A percentile compares a stretch with the other conserved stretches of the same genome.
phyloP scores from a whole-genome alignment of 1,140 invertebrate genomes.

The Aphelenchoides fujianensis region DNA sequence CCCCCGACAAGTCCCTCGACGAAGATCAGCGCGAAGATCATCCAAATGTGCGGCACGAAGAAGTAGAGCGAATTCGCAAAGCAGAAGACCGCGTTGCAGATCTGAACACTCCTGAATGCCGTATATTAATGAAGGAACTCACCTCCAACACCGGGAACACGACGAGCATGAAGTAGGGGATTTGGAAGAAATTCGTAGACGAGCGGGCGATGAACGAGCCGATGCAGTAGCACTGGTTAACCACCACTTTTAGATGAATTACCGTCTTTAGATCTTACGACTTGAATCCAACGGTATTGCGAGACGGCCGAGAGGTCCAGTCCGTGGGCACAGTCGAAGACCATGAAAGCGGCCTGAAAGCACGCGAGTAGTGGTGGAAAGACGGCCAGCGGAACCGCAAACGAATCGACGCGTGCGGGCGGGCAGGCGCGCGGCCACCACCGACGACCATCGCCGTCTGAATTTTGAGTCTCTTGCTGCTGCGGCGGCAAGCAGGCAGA shows the following conservation, averaged over 20 bases:
- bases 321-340: conserved; percentile 46
- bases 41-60: conserved; percentile 28
- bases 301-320: conserved; percentile 67
- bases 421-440: no score
- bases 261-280: no score
- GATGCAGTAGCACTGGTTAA: conserved; percentile 77
- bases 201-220: conserved; percentile 81
- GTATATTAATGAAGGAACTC: conserved; percentile 3
- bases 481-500: no score
- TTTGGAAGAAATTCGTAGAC: conserved; percentile 72
- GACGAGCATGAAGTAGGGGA: conserved; percentile 71
- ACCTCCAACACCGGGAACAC: conserved; percentile 69
- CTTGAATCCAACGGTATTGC: conserved; percentile 78
- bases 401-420: no score
- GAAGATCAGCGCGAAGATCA: conserved; percentile 33
- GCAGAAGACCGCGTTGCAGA: conserved; percentile 23
- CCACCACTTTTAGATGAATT: no score
- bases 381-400: no score
- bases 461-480: no score
- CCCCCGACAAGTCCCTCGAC: conserved; percentile 68
- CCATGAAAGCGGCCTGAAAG: conserved; percentile 29
- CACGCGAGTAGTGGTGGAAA: not conserved
- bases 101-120: not conserved
- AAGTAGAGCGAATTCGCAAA: conserved; percentile 14
- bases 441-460: no score